These are phyloP conservation scores for Macroglossus sobrinus DNA, from an alignment of 2,113 vertebrate genomes.

Conservation along the genomic window DNA sequence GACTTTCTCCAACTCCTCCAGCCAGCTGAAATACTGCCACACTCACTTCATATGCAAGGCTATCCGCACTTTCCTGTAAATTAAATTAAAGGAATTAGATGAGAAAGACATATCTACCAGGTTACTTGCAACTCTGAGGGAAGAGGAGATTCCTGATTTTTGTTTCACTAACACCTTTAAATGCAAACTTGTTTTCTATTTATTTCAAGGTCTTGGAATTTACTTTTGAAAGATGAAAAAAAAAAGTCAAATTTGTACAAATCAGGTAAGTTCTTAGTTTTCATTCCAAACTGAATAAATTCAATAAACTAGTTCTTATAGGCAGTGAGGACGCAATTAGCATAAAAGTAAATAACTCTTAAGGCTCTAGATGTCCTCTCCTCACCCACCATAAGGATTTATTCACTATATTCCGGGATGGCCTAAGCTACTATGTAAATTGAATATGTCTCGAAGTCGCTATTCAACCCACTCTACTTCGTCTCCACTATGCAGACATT, in stretches of 20 bases:
- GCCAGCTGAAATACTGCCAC: slow-evolving; percentile 90
- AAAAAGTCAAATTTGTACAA: background rate
- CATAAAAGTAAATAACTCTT: background rate
- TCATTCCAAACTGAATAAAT: background rate
- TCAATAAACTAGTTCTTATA: background rate
- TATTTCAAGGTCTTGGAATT: too few species aligned
- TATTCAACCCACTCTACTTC: background rate
- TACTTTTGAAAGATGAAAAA: too few species aligned
- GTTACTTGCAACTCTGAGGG: background rate
- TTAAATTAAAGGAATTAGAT: background rate
- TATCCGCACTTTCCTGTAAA: slow-evolving; percentile 90
- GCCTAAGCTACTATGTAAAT: background rate
- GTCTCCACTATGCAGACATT: background rate
- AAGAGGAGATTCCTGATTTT: background rate
- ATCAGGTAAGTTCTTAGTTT: slow-evolving; percentile 44
- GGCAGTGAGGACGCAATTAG: background rate
- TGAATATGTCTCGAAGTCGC: background rate
- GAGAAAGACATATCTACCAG: background rate
- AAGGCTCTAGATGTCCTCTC: background rate
- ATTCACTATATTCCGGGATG: background rate
- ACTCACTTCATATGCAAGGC: slow-evolving; percentile 92
- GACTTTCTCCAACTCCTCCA: slow-evolving; percentile 90
- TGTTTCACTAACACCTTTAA: background rate
- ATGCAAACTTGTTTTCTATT: slow-evolving; percentile 10
- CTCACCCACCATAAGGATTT: background rate